A percentile compares a stretch with the other conserved stretches of the same genome.
phyloP scores from a whole-genome alignment of 2,113 vertebrate genomes.

The Dromaius novaehollandiae region DNA sequence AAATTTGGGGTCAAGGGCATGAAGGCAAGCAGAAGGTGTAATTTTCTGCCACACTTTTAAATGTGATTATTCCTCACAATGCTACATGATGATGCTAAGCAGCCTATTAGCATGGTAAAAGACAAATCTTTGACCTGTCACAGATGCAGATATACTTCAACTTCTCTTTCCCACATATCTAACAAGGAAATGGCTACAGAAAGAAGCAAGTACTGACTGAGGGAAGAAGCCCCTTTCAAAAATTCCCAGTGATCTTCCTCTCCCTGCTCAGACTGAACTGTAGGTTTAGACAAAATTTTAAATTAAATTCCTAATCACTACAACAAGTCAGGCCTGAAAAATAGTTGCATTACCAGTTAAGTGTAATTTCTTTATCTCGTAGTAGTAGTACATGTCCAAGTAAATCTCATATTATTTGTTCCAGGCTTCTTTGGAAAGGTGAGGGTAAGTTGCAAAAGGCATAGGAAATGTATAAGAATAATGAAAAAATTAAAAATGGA shows the following conservation, averaged over 20 bases:
- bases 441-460: not conserved
- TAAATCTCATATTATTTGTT: not conserved
- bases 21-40: not conserved
- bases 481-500: not conserved
- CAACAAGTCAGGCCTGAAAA: not conserved
- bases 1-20: not conserved
- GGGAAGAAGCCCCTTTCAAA: not conserved
- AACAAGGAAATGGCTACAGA: not conserved
- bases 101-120: not conserved
- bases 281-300: not conserved
- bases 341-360: not conserved
- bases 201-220: not conserved
- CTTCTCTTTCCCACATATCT: not conserved
- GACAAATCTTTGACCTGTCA: not conserved
- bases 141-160: not conserved
- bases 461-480: not conserved
- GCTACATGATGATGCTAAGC: not conserved
- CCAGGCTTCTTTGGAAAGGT: not conserved
- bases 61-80: not conserved
- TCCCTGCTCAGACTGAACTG: not conserved
- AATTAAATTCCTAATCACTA: not conserved
- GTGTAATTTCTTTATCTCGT: not conserved
- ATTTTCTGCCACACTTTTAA: not conserved
- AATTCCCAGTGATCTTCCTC: not conserved
- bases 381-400: not conserved